phyloP scores from a whole-genome alignment of 2,888 invertebrate genomes.

The Tricholauxania praeusta region DNA sequence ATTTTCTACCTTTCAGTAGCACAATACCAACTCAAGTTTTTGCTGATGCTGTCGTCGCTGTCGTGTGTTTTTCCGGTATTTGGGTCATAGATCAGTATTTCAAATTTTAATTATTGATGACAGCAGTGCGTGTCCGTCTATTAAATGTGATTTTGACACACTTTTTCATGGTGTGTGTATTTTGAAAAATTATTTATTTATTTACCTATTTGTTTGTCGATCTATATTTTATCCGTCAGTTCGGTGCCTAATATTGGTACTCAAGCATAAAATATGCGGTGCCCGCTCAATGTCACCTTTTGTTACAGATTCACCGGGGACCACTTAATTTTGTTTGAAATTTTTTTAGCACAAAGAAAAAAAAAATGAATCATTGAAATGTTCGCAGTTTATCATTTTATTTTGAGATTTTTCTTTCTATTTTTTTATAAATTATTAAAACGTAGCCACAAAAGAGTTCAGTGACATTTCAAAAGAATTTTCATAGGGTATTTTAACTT shows the following conservation, averaged over 20 bases:
- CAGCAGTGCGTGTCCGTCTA: background rate
- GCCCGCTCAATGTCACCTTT: slow-evolving; percentile 12
- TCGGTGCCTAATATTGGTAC: background rate
- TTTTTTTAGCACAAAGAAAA: background rate
- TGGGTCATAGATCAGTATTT: slow-evolving; percentile 26
- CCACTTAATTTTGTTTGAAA: background rate
- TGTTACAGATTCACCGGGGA: background rate
- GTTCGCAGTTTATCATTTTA: background rate
- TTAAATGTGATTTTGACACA: slow-evolving; percentile 24
- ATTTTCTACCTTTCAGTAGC: slow-evolving; percentile 2
- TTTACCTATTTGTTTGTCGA: background rate
- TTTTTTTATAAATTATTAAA: no score
- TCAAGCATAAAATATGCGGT: background rate
- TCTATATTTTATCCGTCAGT: background rate
- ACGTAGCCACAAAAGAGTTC: no score
- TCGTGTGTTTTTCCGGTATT: slow-evolving; percentile 8
- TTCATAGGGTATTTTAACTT: no score
- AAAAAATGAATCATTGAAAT: background rate
- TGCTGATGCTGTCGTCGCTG: background rate
- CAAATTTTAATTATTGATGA: slow-evolving; percentile 6
- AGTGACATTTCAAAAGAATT: no score
- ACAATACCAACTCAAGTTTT: background rate
- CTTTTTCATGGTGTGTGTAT: background rate
- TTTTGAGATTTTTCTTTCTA: no score
- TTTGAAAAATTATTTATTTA: slow-evolving; percentile 14